These are phyloP conservation scores for Archips crataeganus DNA, from an alignment of 2,888 invertebrate genomes.

Conservation along the genomic window DNA sequence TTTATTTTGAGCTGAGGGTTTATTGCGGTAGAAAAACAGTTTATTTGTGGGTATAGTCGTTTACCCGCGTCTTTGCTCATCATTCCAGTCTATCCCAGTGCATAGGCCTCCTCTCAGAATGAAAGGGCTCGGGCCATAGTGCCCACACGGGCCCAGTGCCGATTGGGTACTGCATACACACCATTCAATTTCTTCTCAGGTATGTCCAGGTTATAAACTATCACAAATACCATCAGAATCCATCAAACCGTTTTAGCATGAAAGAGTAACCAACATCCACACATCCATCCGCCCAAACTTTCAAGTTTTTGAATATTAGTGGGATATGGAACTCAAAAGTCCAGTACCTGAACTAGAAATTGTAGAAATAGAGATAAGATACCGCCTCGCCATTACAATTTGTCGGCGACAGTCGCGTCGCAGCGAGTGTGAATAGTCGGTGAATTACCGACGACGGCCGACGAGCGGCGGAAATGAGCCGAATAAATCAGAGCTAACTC, in stretches of 20 bases:
- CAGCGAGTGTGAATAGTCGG: conserved; percentile 19
- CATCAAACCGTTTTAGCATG: no score
- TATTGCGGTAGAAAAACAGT: background rate
- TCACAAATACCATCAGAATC: no score
- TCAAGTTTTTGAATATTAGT: no score
- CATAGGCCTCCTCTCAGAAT: no score
- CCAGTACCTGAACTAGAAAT: conserved; percentile 1
- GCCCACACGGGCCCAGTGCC: no score
- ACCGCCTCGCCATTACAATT: conserved; percentile 8
- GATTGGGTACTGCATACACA: no score
- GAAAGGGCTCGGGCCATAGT: no score
- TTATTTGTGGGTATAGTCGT: background rate
- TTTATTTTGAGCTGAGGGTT: conserved; percentile 43
- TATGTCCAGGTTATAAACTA: no score
- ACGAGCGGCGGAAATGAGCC: conserved; percentile 68
- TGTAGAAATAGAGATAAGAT: background rate
- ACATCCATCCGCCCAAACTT: no score
- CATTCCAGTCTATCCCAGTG: no score
- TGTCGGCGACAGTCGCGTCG: conserved; percentile 8
- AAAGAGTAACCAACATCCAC: no score
- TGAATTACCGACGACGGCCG: conserved; percentile 19
- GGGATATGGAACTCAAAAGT: background rate
- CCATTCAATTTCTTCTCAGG: no score
- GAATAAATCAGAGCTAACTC: conserved; percentile 79
- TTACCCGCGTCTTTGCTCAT: background rate